Conservation (phyloP, 2,797 vertebrate species). For the Okamejei kenojei region DNA sequence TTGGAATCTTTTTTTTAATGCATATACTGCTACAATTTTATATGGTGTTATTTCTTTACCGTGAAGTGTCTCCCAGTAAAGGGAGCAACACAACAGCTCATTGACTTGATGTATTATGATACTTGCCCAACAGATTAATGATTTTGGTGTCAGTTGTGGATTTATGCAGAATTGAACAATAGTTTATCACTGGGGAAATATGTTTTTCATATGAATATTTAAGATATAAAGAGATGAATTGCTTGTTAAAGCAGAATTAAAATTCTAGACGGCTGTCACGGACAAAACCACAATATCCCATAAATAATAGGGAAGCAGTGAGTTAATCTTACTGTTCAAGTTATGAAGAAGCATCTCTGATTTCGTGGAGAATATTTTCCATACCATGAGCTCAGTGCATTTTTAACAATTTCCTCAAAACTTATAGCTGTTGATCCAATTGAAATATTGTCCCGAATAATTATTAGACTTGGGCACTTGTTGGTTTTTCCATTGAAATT, state of each 20-base stretch:
- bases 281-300: not conserved
- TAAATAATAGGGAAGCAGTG: not conserved
- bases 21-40: not conserved
- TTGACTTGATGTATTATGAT: not conserved
- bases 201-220: not conserved
- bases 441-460: not conserved
- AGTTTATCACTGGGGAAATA: not conserved
- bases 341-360: not conserved
- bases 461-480: not conserved
- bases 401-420: not conserved
- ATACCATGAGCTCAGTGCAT: not conserved
- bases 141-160: not conserved
- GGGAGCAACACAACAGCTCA: not conserved
- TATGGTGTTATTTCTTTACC: not conserved
- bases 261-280: not conserved
- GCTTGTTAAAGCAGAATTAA: not conserved
- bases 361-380: not conserved
- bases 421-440: not conserved
- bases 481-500: not conserved
- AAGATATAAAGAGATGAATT: not conserved
- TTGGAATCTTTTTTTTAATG: not conserved
- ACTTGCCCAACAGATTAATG: not conserved
- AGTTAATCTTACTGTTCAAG: not conserved
- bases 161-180: not conserved
- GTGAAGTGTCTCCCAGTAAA: not conserved